Evolutionary conservation across 2,113 vertebrate genomes (phyloP).

Genomic region (Salvelinus namaycush): DNA sequence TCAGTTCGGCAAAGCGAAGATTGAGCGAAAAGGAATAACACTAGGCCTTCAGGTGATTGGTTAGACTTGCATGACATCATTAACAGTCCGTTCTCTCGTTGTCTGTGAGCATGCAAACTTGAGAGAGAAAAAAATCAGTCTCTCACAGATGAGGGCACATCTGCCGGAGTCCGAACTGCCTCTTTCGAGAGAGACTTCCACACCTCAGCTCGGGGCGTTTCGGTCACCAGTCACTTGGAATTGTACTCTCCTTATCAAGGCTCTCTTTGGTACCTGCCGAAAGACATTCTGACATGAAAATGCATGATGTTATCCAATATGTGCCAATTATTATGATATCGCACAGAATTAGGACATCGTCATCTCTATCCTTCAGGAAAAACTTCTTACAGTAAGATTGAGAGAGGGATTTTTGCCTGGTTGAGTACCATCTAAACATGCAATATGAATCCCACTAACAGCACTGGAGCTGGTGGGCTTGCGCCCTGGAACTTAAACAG

Average conservation of each 20-base stretch:
- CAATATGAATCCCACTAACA: conserved; percentile 57
- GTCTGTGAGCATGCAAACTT: conserved; percentile 18
- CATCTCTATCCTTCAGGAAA: background rate
- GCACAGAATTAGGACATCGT: conserved; percentile 1
- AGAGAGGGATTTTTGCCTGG: conserved; percentile 15
- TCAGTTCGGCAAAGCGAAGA: background rate
- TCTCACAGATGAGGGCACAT: conserved; percentile 27
- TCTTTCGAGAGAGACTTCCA: conserved; percentile 10
- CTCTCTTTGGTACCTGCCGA: background rate
- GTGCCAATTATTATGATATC: conserved; percentile 2
- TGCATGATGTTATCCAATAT: background rate
- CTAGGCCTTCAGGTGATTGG: conserved; percentile 21
- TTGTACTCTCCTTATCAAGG: background rate
- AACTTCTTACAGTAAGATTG: conserved; percentile 15
- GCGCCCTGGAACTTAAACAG: conserved; percentile 53
- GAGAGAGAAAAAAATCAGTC: conserved; percentile 13
- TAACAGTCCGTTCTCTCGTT: conserved; percentile 3
- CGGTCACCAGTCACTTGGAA: conserved; percentile 11
- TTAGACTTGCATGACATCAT: conserved; percentile 34
- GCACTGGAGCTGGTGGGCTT: conserved; percentile 48
- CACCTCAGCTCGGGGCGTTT: conserved; percentile 13
- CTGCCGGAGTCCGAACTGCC: conserved; percentile 21
- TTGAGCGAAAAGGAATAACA: conserved; percentile 8
- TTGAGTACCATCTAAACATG: conserved; percentile 40
- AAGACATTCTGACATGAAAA: conserved; percentile 14